Evolutionary conservation across 2,797 vertebrate genomes (phyloP), one percentile per base, ranked within the genome.

Genomic region (Epinephelus malabaricus): DNA sequence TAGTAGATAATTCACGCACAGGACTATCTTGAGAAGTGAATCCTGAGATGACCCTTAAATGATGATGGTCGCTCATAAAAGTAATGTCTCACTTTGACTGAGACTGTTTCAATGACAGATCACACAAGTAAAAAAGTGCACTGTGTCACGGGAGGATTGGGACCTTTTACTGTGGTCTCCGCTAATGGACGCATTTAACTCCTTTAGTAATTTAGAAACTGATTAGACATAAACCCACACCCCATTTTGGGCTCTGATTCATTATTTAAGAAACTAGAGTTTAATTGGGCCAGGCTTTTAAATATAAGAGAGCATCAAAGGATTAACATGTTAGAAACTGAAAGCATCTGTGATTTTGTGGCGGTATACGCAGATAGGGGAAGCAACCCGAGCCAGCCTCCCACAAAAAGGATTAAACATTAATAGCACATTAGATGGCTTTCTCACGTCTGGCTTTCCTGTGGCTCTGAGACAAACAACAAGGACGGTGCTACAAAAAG

Each of bases 381-480:
- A 68, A 64, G n/a, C 11, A 73, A 76, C 18, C 65, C 2, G 6
- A 79, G 65, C 62, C 73, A 73, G 55, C 61, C 61, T 85, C 67
- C 63, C 59, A 85, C 78, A 78, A 82, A 54, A 82, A 77, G 75
- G 78, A 91, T 90, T 84, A 86, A 86, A 88, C 81, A 86, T 81
- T 86, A 87, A 89, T 85, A 78, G 79, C 69, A 79, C 74, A 83
- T 85, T 82, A 80, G 64, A 79, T 81, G 76, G 55, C 79, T 91
- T 91, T 90, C 85, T 86, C 88, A 87, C n/a, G 67, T 89, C 84
- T 84, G 61, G 54, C 72, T 87, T 85, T 86, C 78, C 79, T 47
- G 70, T 70, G 85, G 81, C 79, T 86, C 79, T 30, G 76, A 85
- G 80, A 83, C 82, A 88, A 89, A 90, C 88, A 88, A 84, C 75